Evolutionary conservation across 2,888 invertebrate genomes (phyloP), one percentile per base, ranked within the genome.

Genomic region (Sarcophaga carnaria): DNA sequence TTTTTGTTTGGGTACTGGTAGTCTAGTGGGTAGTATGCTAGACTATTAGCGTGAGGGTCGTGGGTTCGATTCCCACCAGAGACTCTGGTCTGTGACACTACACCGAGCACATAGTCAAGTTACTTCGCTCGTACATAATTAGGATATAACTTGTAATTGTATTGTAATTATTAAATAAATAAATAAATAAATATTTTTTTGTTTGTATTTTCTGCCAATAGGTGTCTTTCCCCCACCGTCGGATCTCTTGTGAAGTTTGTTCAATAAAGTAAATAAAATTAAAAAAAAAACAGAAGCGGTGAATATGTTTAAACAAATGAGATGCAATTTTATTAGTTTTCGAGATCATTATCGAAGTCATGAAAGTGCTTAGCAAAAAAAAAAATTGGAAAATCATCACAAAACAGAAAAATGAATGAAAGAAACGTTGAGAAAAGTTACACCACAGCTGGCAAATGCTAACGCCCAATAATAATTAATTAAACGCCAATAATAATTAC

Each of bases 271-370:
- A 20, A 79, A 76, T 71, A 49, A 60, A 80, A 79, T 22, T 2
- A 37, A 37, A 37, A 27, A 27, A 27, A 27, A 27, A 37, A 8
- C 37, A 10, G 17, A 6, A 25, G 4, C 25, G 8, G 11, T 77
- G 62, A 66, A 80, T 70, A 75, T 74, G 69, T 75, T 37, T 75
- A 75, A 71, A 47, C 5, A 84, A 87, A 87, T 87, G 81, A 87
- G 84, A 87, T 84, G 84, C 81, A 87, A 84, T 79, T 75, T 37
- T 81, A 63, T 79, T 66, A 84, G 70, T 78, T 80, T 71, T 79
- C 67, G 71, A 79, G 76, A 83, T 80, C 70, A 78, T 47, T 79
- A 79, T 67, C 64, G 75, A 71, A 72, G 63, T 63, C 54, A 72
- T 72, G 67, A 64, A 79, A 83, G 74, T 87, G 67, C 12, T 54